phyloP scores from a whole-genome alignment of 2,113 vertebrate genomes.

The Pelecanus crispus region DNA sequence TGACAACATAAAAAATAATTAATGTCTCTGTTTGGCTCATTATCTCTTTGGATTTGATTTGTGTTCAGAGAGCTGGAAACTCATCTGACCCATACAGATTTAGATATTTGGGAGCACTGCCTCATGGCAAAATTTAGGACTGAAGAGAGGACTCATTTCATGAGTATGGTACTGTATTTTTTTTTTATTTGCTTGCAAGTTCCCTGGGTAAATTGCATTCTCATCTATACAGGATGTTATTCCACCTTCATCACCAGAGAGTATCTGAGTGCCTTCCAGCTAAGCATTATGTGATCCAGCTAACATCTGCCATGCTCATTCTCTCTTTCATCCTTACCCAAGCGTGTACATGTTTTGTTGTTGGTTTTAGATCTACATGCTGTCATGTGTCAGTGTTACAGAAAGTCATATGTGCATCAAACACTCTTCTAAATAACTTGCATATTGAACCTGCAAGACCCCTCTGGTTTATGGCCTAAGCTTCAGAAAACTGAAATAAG shows the following conservation, averaged over 20 bases:
- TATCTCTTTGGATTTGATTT: slow-evolving; percentile 40
- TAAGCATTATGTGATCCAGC: slow-evolving; percentile 13
- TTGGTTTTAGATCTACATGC: slow-evolving; percentile 26
- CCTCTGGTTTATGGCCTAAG: slow-evolving; percentile 29
- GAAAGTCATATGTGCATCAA: slow-evolving; percentile 49
- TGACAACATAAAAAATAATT: slow-evolving; percentile 52
- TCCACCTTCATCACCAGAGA: slow-evolving; percentile 24
- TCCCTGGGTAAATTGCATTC: slow-evolving; percentile 22
- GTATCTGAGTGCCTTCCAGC: slow-evolving; percentile 29
- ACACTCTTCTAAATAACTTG: slow-evolving; percentile 51
- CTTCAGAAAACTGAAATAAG: not conserved
- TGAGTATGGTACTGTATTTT: not conserved
- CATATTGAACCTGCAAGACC: slow-evolving; percentile 23
- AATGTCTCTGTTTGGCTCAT: slow-evolving; percentile 27
- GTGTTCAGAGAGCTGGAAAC: not conserved
- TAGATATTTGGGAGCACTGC: not conserved
- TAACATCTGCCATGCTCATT: slow-evolving; percentile 46
- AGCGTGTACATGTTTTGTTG: slow-evolving; percentile 4
- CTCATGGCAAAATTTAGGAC: not conserved
- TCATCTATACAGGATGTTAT: slow-evolving; percentile 15
- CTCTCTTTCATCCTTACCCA: slow-evolving; percentile 52
- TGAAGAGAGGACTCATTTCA: not conserved
- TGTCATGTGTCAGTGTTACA: slow-evolving; percentile 47
- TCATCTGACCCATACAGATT: not conserved
- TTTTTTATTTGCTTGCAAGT: slow-evolving; percentile 11